A percentile compares a stretch with the other conserved stretches of the same genome.
phyloP scores from a whole-genome alignment of 2,888 invertebrate genomes.

The Synergus umbraculus region DNA sequence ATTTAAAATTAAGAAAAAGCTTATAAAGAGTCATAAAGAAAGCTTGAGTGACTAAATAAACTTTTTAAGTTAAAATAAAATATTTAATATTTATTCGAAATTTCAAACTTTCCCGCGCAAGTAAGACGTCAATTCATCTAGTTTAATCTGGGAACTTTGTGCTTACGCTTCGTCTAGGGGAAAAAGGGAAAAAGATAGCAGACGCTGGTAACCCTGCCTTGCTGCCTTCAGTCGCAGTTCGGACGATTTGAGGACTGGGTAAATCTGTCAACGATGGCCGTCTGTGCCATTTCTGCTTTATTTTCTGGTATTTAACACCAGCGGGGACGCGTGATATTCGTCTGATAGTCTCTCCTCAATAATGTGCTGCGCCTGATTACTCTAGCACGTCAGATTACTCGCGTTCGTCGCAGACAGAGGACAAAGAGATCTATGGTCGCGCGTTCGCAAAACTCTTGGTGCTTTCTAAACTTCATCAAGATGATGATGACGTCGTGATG shows the following conservation, averaged over 20 bases:
- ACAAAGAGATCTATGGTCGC: constrained; percentile 31
- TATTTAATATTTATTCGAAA: not conserved
- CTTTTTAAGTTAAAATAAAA: no score
- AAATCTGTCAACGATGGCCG: constrained; percentile 24
- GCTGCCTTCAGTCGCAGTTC: constrained; percentile 12
- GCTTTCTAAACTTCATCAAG: constrained; percentile 41
- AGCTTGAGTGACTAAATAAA: no score
- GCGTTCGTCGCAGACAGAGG: not conserved
- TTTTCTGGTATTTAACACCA: constrained; percentile 4
- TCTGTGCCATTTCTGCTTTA: constrained; percentile 23
- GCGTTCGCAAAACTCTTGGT: constrained; percentile 7
- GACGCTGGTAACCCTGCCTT: not conserved
- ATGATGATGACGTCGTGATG: constrained; percentile 45
- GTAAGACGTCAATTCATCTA: not conserved
- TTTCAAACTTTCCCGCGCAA: not conserved
- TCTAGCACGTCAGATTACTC: not conserved
- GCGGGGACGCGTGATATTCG: not conserved
- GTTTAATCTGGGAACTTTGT: not conserved
- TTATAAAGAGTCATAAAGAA: no score
- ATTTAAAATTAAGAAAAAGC: no score
- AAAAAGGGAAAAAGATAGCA: not conserved
- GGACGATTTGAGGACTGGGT: constrained; percentile 6
- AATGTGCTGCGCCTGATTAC: constrained; percentile 9
- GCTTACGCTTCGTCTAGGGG: not conserved
- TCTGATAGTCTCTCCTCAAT: not conserved